phyloP scores from a whole-genome alignment of 2,797 vertebrate genomes.

The Falco biarmicus region DNA sequence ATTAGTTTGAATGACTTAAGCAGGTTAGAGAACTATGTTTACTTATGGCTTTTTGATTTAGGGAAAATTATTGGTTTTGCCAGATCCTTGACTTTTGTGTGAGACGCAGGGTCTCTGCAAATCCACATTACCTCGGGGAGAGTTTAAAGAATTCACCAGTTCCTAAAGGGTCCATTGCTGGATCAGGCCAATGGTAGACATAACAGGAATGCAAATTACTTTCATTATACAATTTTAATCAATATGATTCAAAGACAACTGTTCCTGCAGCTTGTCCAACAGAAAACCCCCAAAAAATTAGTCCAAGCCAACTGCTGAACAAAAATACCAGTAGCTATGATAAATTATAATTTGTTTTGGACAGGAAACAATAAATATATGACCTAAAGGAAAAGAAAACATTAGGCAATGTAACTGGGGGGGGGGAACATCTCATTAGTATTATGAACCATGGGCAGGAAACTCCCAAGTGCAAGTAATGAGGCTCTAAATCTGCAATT shows the following conservation, averaged over 20 bases:
- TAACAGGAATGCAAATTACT: slow-evolving; percentile 42
- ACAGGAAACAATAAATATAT: background rate
- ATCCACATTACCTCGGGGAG: background rate
- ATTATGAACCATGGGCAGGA: background rate
- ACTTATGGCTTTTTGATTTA: background rate
- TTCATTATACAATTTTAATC: slow-evolving; percentile 52
- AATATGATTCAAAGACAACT: background rate
- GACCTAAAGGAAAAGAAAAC: background rate
- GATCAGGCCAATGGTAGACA: background rate
- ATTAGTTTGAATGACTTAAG: background rate
- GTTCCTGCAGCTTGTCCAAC: background rate
- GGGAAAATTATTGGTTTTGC: background rate
- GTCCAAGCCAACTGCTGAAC: background rate
- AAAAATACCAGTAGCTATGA: background rate
- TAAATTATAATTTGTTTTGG: slow-evolving; percentile 3
- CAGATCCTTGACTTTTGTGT: background rate
- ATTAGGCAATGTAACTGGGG: background rate
- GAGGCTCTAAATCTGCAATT: background rate
- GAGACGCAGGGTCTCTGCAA: background rate
- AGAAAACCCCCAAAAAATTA: background rate
- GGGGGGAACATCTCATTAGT: background rate
- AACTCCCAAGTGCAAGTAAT: background rate
- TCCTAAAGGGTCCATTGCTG: background rate
- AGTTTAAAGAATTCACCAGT: background rate
- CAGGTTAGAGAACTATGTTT: background rate